Evolutionary conservation across 2,113 vertebrate genomes (phyloP), one percentile per base, ranked within the genome.

Genomic region (Gobius niger): DNA sequence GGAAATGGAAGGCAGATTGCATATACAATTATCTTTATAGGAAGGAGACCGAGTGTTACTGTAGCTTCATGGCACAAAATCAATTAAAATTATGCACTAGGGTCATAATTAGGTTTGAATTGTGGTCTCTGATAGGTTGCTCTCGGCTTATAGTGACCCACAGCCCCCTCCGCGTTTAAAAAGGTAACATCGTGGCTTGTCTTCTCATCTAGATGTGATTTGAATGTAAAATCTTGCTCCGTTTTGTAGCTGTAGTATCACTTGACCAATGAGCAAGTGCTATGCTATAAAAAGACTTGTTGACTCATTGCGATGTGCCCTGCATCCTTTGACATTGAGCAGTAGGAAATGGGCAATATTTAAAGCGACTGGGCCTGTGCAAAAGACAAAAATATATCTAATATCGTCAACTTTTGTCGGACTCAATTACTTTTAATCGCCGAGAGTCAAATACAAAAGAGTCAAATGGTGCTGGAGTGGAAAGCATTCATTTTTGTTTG

Each of bases 201-300:
- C 51, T 1, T 16, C 50, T 8, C 18, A 16, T 34, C 7, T 18
- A 19, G 24, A 19, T 19, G 10, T 6, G 18, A 54, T 54, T 54
- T 24, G 10, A 54, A 54, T 24, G 10, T 0, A 4, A 9, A 18
- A 52, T 52, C 8, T 12, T 56, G 44, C 44, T 46, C 44, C 44
- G 7, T 24, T 56, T 34, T 56, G 18, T 12, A 56, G 18, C n/a
- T 40, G n/a, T 16, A 7, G 13, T 40, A 15, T 40, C 18, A 5
- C 18, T 56, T 57, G 54, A 40, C 54, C 12, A 57, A 34, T 40
- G 24, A 40, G 19, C 10, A 13, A 57, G 44, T 7, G 19, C 40
- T 14, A 14, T 14, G 54, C 54, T 57, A 57, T 57, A 40, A 40
- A 57, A 57, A 57, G 54, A 57, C 54, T 57, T 57, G 54, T 57